Base-by-base conservation (phyloP, 2,113 vertebrate species). In the Spermophilus dauricus region DNA sequence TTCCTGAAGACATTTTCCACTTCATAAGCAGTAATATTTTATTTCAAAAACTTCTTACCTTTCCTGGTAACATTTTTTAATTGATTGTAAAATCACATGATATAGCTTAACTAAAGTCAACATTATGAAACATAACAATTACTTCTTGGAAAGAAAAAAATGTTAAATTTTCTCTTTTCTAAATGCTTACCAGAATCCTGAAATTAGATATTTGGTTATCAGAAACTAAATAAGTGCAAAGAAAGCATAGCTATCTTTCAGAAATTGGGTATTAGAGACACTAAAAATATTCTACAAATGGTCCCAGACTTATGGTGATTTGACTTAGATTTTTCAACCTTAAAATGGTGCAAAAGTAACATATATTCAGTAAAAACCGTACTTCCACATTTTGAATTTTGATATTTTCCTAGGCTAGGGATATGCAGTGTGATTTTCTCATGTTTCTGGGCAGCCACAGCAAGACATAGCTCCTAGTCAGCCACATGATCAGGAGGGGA, bases 101-200 rank as follows among this genome's bases (percentile, higher is more conserved):
- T 34, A 91, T 58, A 83, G 45, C 13, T 72, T 88, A 95, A 78
- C 16, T 77, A 91, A 94, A 91, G 84, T 94, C 37, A 78, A 65
- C 20, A 86, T 84, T 67, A 39, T 45, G 22, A 93, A 30, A 77
- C 51, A 69, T 37, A 28, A 26, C 22, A 81, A 69, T 39, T 81
- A 63, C 58, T 37, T 75, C 42, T 84, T 14, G 63, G 63, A 87
- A 70, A n/a, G 76, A 86, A 87, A 76, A 65, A 14, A 84, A 34
- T 34, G 67, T 69, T 51, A 58, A 39, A 61, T 61, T 58, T 22
- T 26, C 10, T 45, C 28, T 82, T 82, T 90, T 63, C 39, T 73
- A 85, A 86, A 77, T 91, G 53, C 26, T 91, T 69, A 72, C 26
- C 58, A 42, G 39, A 65, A 51, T 37, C n/a, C 69, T 82, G 69